Base-by-base conservation (phyloP, 2,888 invertebrate species). In the Ophion costatus region DNA sequence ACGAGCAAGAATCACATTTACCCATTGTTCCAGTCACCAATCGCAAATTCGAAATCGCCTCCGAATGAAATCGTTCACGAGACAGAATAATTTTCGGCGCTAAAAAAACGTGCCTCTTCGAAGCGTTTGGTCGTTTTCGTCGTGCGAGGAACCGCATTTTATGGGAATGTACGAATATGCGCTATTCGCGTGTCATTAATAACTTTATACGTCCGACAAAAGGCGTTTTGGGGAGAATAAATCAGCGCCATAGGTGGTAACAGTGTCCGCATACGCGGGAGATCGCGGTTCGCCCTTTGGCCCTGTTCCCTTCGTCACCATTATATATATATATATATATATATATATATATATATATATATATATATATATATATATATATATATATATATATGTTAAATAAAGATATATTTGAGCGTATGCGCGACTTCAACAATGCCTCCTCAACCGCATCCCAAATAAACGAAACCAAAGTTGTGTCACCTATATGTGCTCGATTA, bases 231-330 rank as follows among this genome's bases (percentile, higher is more conserved):
- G 71, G 73, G 42, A 66, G 75, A 82, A 87, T 87, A 86, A 87
- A 90, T 89, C 88, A 87, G 80, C 82, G 42, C 88, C 85, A 83
- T 90, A 89, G 90, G 91, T 89, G 89, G 90, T 84, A 84, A 81
- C 63, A 84, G 80, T 57, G 71, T 78, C 24, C 77, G 59, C 59
- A 78, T 17, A 61, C 69, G 83, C 51, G 61, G 80, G 75, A 70
- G 70, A 59, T 86, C 69, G 84, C 51, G 84, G 84, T 82, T 76
- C 70, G 78, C 59, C 84, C 84, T 82, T 84, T 84, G 84, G 66
- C 84, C 82, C 61, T 57, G 45, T 51, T 81, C 70, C 78, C 70
- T 64, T 64, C 83, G 10, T 57, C 61, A 33, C 67, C 67, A 69
- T 63, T 59, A 9, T 42, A 64, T 22, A 22, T 75, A 33, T 33